Evolutionary conservation across 1,140 invertebrate species (phyloP).

Genomic region (Pissodes strobi): DNA sequence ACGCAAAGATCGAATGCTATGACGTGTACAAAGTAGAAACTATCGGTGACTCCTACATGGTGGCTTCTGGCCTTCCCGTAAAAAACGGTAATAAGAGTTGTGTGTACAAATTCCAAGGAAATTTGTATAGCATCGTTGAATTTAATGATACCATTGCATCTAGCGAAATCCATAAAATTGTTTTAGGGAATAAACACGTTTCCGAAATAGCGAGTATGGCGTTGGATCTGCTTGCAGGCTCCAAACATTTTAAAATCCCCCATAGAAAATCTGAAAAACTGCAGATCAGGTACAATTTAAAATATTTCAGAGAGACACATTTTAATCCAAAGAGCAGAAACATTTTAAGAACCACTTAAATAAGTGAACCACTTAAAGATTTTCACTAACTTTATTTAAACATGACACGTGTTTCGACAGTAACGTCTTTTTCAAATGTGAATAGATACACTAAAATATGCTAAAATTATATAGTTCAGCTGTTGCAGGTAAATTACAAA

Average conservation of each 20-base stretch:
- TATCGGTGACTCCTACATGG: constrained; percentile 93
- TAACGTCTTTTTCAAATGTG: too few relatives aligned
- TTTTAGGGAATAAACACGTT: constrained; percentile 77
- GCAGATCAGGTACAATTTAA: constrained; percentile 63
- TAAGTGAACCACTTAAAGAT: too few relatives aligned
- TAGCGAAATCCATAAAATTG: too few relatives aligned
- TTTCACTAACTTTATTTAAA: too few relatives aligned
- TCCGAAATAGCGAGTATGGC: constrained; percentile 88
- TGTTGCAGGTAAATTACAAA: too few relatives aligned
- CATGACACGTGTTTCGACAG: too few relatives aligned
- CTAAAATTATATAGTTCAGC: too few relatives aligned
- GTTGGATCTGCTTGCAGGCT: constrained; percentile 77
- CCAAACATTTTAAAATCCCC: constrained; percentile 75
- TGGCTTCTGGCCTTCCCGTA: constrained; percentile 81
- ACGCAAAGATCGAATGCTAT: constrained; percentile 82
- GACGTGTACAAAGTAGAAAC: constrained; percentile 92
- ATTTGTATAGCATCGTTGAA: neutral
- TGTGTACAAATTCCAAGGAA: neutral
- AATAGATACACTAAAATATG: too few relatives aligned
- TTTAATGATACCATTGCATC: neutral
- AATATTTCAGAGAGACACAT: too few relatives aligned
- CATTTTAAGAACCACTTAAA: too few relatives aligned
- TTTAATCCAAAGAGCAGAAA: too few relatives aligned
- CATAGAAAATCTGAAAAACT: constrained; percentile 69
- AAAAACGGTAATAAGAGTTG: constrained; percentile 80